Percentiles rank a stretch among this genome's conserved stretches.
These are phyloP conservation scores for Pristionchus entomophagus DNA, from an alignment of 2,888 invertebrate genomes.

Conservation along the genomic window DNA sequence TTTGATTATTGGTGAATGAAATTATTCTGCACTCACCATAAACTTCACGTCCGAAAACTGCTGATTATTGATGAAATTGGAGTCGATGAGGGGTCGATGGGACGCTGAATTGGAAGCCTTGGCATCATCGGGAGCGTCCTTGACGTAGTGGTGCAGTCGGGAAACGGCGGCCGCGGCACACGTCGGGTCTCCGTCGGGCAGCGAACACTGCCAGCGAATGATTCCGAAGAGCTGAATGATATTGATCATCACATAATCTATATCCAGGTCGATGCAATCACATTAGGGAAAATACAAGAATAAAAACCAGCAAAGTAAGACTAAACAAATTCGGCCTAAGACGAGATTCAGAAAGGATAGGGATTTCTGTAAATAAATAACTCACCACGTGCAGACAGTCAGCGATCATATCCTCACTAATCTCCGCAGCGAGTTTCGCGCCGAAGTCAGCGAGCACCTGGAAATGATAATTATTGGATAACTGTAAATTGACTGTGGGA, in stretches of 20 bases:
- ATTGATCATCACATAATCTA: neutral
- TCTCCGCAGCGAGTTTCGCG: slow-evolving; percentile 54
- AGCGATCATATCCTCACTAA: slow-evolving; percentile 55
- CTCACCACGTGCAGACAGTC: slow-evolving; percentile 56
- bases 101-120: neutral
- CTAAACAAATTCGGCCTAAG: neutral
- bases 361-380: too few species aligned
- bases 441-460: slow-evolving; percentile 78
- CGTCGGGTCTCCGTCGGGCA: slow-evolving; percentile 49
- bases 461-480: neutral
- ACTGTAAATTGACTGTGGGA: neutral
- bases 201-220: slow-evolving; percentile 52
- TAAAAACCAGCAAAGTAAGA: neutral
- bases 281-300: too few species aligned
- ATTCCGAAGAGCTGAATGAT: slow-evolving; percentile 56
- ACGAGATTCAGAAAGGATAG: neutral
- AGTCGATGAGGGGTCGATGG: slow-evolving; percentile 80
- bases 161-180: slow-evolving; percentile 51
- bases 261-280: neutral
- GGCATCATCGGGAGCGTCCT: slow-evolving; percentile 23
- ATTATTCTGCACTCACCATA: slow-evolving; percentile 82
- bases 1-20: too few species aligned
- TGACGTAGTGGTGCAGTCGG: slow-evolving; percentile 53
- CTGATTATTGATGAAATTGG: slow-evolving; percentile 93
- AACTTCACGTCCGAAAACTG: slow-evolving; percentile 93